phyloP scores from a whole-genome alignment of 1,140 invertebrate genomes.

The Vanessa atalanta region DNA sequence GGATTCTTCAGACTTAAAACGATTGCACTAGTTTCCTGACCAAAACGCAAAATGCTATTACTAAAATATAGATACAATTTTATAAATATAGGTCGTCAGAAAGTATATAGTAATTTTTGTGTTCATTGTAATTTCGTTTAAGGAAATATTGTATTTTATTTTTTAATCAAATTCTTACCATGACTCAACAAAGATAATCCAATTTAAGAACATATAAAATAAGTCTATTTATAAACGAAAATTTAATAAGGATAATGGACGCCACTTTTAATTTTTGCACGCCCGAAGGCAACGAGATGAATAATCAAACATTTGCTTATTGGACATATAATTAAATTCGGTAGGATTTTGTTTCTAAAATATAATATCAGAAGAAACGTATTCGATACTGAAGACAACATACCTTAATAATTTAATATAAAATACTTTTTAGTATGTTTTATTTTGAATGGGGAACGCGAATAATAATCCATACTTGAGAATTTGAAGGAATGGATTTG shows the following conservation, averaged over 20 bases:
- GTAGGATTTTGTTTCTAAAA: neutral
- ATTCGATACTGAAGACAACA: neutral
- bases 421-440: too few relatives aligned
- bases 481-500: too few relatives aligned
- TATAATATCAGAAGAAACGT: neutral
- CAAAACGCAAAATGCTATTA: neutral
- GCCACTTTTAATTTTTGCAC: conserved; percentile 8
- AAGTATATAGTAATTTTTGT: too few relatives aligned
- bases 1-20: neutral
- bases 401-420: too few relatives aligned
- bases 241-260: conserved; percentile 17
- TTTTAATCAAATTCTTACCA: conserved; percentile 3
- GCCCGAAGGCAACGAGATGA: neutral
- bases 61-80: neutral
- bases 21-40: neutral
- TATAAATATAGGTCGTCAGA: too few relatives aligned
- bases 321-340: neutral
- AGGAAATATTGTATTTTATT: neutral
- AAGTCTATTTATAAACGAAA: conserved; percentile 11
- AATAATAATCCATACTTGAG: too few relatives aligned
- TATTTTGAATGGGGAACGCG: too few relatives aligned
- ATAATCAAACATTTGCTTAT: conserved; percentile 7
- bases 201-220: conserved; percentile 20
- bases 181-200: conserved; percentile 13
- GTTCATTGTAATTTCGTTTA: too few relatives aligned